Base-by-base conservation (phyloP, 2,113 vertebrate genomes). In the Panthera tigris region DNA sequence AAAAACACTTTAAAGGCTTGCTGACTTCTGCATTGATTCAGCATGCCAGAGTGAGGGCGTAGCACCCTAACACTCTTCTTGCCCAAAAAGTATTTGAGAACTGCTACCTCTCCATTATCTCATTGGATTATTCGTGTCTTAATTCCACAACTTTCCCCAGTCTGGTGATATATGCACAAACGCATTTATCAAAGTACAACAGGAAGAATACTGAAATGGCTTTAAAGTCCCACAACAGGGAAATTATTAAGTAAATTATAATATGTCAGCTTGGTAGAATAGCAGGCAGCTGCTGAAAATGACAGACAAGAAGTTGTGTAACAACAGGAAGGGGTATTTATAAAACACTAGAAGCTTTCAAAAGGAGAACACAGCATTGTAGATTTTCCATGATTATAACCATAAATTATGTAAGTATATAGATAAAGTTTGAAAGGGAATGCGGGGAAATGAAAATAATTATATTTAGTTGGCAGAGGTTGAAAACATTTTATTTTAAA, bases 401-500 rank as follows among this genome's bases (percentile, higher is more conserved):
- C 25, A 21, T 71, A 94, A 79, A 45, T 95, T 84, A 48, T 86
- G 6, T 82, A 84, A 81, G 19, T 39, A 61, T 78, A 78, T 65
- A 89, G 84, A 92, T 76, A 90, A 79, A 66, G 21, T 76, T 83
- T 96, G 50, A 21, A 80, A 96, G 36, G 31, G 19, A 57, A 80
- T 36, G 10, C 52, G 5, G 33, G 23, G 41, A 94, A 86, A 85
- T 61, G 15, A 97, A 97, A 80, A 85, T 68, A 89, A 33, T 83
- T 83, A 21, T 79, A 86, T 90, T 89, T 94, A 87, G 27, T 66
- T 74, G 15, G 39, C 86, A 89, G 45, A 93, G 14, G 3, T 63
- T 94, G n/a, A 95, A 95, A 94, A 85, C 6, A 79, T 83, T 88
- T 89, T 92, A 68, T 81, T 84, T 87, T 57, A 52, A 66, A 78